These are phyloP conservation scores for Xestia rhomboidea DNA, from an alignment of 2,888 invertebrate genomes.

Conservation along the genomic window DNA sequence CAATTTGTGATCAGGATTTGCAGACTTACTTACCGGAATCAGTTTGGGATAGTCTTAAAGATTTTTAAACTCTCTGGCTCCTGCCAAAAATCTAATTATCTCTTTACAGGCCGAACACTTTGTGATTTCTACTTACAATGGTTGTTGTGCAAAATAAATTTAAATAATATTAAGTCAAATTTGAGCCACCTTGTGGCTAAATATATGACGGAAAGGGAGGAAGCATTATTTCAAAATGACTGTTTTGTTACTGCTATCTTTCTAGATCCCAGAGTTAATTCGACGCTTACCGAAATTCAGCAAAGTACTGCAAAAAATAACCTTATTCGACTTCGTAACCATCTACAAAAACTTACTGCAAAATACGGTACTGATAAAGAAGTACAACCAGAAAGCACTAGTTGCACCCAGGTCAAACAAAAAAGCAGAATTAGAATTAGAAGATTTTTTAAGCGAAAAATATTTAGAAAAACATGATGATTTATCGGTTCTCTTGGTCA, in stretches of 20 bases:
- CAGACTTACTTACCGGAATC: neutral
- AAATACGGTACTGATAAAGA: neutral
- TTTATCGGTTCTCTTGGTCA: neutral
- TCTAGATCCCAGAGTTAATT: constrained; percentile 5
- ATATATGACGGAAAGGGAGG: constrained; percentile 1
- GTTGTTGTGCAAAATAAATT: constrained; percentile 1
- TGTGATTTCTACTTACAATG: neutral
- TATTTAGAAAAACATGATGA: neutral
- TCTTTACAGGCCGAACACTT: constrained; percentile 3
- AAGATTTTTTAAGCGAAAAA: neutral
- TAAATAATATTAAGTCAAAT: neutral
- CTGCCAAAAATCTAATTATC: neutral
- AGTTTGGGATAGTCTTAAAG: constrained; percentile 1
- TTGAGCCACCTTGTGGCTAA: constrained; percentile 2
- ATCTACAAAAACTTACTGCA: neutral
- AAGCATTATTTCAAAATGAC: neutral
- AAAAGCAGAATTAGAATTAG: neutral
- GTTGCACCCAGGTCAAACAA: neutral
- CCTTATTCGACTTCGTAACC: neutral
- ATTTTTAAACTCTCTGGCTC: neutral
- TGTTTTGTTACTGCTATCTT: neutral
- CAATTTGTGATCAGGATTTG: constrained; percentile 8
- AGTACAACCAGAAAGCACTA: neutral
- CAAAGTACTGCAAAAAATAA: constrained; percentile 1
- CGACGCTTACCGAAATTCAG: neutral